These are phyloP conservation scores for Nemotelus nigrinus DNA, from an alignment of 2,888 invertebrate species.

Conservation along the genomic window DNA sequence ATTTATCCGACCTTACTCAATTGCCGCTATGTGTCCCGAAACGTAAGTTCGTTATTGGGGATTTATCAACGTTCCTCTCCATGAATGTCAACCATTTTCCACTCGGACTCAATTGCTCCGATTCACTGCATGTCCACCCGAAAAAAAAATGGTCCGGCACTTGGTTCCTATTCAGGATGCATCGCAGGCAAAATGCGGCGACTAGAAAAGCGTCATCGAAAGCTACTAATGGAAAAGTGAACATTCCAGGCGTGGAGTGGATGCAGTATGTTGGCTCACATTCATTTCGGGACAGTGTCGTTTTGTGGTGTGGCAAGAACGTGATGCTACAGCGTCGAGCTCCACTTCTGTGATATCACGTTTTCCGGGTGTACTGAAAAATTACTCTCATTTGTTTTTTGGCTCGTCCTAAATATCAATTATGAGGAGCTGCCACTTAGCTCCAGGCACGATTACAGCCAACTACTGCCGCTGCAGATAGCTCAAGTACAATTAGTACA, in stretches of 20 bases:
- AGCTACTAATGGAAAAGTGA: conserved; percentile 22
- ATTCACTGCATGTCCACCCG: conserved; percentile 2
- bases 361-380: conserved; percentile 46
- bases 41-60: conserved; percentile 29
- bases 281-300: neutral
- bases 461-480: no score
- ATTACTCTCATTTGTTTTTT: conserved; percentile 46
- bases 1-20: conserved; percentile 30
- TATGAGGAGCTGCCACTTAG: conserved; percentile 42
- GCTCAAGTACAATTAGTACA: no score
- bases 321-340: conserved; percentile 4
- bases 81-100: conserved; percentile 30
- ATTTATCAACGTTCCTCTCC: conserved; percentile 29
- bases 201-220: conserved; percentile 2
- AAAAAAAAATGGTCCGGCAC: conserved; percentile 4
- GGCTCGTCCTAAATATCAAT: conserved; percentile 50
- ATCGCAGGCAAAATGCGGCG: neutral
- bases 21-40: conserved; percentile 27
- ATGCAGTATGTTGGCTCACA: neutral
- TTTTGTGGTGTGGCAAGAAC: neutral
- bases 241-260: conserved; percentile 24
- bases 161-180: conserved; percentile 2
- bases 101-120: conserved; percentile 10
- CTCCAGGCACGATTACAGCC: neutral
- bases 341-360: conserved; percentile 46